These are phyloP conservation scores for Phataginus tricuspis DNA, from an alignment of 2,797 vertebrate species.

Conservation along the genomic window DNA sequence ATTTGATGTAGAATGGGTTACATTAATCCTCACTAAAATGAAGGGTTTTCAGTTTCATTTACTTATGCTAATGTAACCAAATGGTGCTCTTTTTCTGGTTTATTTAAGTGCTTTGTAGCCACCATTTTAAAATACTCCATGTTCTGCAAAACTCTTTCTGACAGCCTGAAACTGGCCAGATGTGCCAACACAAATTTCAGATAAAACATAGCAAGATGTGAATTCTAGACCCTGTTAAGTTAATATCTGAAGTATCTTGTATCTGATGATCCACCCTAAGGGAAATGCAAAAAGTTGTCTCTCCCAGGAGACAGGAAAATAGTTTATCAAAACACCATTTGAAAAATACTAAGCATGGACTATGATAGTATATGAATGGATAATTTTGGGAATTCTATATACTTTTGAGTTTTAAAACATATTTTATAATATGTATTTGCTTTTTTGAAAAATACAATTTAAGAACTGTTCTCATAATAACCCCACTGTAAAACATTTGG, in stretches of 20 bases:
- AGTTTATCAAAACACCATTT: not conserved
- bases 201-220: not conserved
- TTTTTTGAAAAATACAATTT: not conserved
- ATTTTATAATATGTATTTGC: not conserved
- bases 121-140: not conserved
- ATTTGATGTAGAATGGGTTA: not conserved
- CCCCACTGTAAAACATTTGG: not conserved
- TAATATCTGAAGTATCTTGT: not conserved
- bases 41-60: not conserved
- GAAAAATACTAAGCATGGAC: not conserved
- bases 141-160: not conserved
- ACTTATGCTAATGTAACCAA: not conserved
- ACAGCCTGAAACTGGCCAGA: not conserved
- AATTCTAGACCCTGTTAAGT: not conserved
- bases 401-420: not conserved
- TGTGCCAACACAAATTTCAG: not conserved
- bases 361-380: not conserved
- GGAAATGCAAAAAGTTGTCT: not conserved
- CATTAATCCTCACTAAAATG: not conserved
- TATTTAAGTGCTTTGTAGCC: not conserved
- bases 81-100: not conserved
- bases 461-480: not conserved
- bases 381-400: not conserved
- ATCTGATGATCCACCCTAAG: not conserved
- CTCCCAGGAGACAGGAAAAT: not conserved